A percentile compares a stretch with the other conserved stretches of the same genome.
Evolutionary conservation across 2,797 vertebrate species (phyloP).

Genomic region (Orientallactaga sibirica): DNA sequence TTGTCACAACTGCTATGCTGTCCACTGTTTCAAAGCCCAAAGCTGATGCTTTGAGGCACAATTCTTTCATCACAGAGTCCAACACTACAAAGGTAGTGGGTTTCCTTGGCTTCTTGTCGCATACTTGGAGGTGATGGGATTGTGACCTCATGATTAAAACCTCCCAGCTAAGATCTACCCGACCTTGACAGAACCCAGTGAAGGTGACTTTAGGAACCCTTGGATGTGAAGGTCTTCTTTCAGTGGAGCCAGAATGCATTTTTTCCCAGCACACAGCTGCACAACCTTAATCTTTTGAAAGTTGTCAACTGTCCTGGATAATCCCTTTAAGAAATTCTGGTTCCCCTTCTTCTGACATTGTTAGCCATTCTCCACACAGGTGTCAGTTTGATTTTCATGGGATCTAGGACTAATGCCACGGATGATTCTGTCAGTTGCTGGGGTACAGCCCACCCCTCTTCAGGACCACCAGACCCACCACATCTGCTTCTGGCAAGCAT

Average conservation of each 20-base stretch:
- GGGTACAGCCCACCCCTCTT: not conserved
- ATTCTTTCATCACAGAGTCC: slow-evolving; percentile 92
- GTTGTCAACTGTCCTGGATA: too few relatives aligned
- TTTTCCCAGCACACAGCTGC: too few relatives aligned
- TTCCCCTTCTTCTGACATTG: too few relatives aligned
- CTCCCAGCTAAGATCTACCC: too few relatives aligned
- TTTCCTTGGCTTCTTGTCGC: slow-evolving; percentile 95
- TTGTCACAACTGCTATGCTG: slow-evolving; percentile 89
- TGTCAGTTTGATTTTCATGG: not conserved
- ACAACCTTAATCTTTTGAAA: too few relatives aligned
- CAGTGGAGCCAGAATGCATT: too few relatives aligned
- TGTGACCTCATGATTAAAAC: too few relatives aligned
- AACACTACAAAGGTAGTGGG: slow-evolving; percentile 95
- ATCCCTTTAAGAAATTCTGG: too few relatives aligned
- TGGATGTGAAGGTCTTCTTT: too few relatives aligned
- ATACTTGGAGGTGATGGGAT: slow-evolving; percentile 94
- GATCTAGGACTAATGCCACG: not conserved
- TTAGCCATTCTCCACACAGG: not conserved
- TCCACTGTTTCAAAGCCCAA: slow-evolving; percentile 84
- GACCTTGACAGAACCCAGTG: too few relatives aligned
- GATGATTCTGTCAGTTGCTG: not conserved
- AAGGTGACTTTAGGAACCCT: too few relatives aligned
- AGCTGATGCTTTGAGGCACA: slow-evolving; percentile 90
- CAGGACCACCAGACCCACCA: too few relatives aligned
- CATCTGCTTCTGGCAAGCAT: not conserved